Evolutionary conservation across 2,888 invertebrate species (phyloP), one percentile per base, ranked within the genome.

Genomic region (Tinea pellionella): DNA sequence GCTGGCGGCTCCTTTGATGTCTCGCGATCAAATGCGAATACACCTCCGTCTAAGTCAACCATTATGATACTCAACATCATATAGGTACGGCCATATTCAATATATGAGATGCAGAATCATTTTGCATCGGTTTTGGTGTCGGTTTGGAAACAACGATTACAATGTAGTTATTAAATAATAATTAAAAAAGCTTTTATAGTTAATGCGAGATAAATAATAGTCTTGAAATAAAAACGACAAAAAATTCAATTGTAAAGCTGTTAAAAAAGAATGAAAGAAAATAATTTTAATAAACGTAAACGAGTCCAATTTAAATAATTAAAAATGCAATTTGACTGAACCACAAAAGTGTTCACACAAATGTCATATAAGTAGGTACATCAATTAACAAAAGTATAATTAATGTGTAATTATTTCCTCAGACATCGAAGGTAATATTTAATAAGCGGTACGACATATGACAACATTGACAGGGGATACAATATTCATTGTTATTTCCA

Each of bases 401-500:
- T 53, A 53, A 53, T 24, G 13, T 24, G 53, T 53, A 53, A 53
- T 53, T 53, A 53, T 18, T 51, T 53, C 53, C 53, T 53, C n/a
- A 4, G 16, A 19, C 16, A 12, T 53, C 24, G 53, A 9, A 24
- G 19, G 53, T 12, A 24, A 18, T 24, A 16, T 18, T n/a, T n/a
- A 51, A 51, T 3, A 16, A 51, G 15, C 16, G 18, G 12, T 4
- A 12, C 60, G 71, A 74, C 72, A 77, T 74, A 66, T 72, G 73
- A 74, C 70, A 69, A 67, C 64, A 69, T 67, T 64, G 69, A 72
- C 71, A 72, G n/a, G n/a, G n/a, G n/a, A 67, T 67, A 67, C 69
- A 9, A 6, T 6, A 24, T 2, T 47, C 13, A 15, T 15, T 47
- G 47, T 47, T 47, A 47, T 9, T 2, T 41, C 41, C n/a, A 47